phyloP scores from a whole-genome alignment of 2,113 vertebrate genomes.

The Dromaius novaehollandiae region DNA sequence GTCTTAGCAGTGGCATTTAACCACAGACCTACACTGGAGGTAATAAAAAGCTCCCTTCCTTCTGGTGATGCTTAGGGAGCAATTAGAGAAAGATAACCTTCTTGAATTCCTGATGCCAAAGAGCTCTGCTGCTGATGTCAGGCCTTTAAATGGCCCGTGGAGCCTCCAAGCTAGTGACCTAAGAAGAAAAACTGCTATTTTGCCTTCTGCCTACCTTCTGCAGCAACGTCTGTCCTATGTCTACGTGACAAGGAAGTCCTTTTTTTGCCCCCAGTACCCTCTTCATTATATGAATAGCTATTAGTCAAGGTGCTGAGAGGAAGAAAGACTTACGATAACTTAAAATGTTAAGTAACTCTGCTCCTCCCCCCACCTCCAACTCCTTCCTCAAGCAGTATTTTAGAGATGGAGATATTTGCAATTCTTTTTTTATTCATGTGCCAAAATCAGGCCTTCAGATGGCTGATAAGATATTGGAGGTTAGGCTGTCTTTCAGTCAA shows the following conservation, averaged over 20 bases:
- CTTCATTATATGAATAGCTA: background rate
- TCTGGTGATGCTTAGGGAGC: slow-evolving; percentile 25
- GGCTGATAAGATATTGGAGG: background rate
- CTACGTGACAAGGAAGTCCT: background rate
- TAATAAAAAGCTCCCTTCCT: background rate
- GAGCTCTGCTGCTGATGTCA: background rate
- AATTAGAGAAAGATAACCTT: slow-evolving; percentile 24
- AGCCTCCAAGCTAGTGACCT: background rate
- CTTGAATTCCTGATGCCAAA: background rate
- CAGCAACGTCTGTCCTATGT: background rate
- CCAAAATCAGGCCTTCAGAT: background rate
- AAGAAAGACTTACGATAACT: background rate
- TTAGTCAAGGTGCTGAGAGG: background rate
- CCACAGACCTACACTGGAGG: background rate
- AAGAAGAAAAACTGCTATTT: background rate
- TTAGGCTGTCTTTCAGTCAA: background rate
- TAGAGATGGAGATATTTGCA: background rate
- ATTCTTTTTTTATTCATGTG: background rate
- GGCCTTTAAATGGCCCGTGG: background rate
- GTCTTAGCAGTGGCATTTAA: background rate
- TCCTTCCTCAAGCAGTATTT: background rate
- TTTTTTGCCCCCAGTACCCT: background rate
- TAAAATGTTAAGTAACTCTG: background rate
- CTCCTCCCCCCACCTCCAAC: background rate
- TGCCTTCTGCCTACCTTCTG: background rate